Percentiles rank a stretch among this genome's conserved stretches.
Conservation (phyloP, 1,140 invertebrate genomes). For the Drosophila neocordata region DNA sequence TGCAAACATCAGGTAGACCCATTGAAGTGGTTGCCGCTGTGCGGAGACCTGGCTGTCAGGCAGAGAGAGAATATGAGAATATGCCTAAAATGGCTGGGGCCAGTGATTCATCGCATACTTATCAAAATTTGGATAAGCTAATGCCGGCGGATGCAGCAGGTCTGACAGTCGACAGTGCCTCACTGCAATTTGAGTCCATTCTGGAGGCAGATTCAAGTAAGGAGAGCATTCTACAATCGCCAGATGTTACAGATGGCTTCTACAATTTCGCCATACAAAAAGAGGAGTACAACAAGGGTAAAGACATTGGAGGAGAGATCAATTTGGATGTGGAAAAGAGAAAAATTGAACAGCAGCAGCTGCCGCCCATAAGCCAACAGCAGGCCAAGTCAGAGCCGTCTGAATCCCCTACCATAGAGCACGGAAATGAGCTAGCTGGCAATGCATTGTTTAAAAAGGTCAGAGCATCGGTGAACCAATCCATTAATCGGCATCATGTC, state of each 20-base stretch:
- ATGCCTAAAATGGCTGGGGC: conserved; percentile 42
- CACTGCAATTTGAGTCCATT: conserved; percentile 80
- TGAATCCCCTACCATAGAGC: conserved; percentile 14
- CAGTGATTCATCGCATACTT: conserved; percentile 52
- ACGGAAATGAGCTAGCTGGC: conserved; percentile 75
- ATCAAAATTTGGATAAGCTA: conserved; percentile 75
- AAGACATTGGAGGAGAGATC: conserved; percentile 61
- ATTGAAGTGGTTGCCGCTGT: conserved; percentile 69
- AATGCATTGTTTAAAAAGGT: conserved; percentile 82
- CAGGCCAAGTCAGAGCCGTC: conserved; percentile 4
- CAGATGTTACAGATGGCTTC: conserved; percentile 81
- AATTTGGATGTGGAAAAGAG: conserved; percentile 71
- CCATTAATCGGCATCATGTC: conserved; percentile 48
- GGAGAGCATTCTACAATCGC: conserved; percentile 62
- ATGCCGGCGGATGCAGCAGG: conserved; percentile 66
- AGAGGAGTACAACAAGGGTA: conserved; percentile 78
- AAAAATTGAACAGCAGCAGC: conserved; percentile 36
- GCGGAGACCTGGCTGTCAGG: conserved; percentile 31
- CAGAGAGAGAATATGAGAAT: conserved; percentile 62
- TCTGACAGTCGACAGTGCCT: conserved; percentile 71
- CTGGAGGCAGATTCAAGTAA: conserved; percentile 71
- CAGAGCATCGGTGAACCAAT: conserved; percentile 73
- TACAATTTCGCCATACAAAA: conserved; percentile 81
- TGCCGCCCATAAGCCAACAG: background rate
- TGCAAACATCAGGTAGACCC: conserved; percentile 24